Evolutionary conservation across 2,113 vertebrate species (phyloP), one percentile per base, ranked within the genome.

Genomic region (Panthera uncia): DNA sequence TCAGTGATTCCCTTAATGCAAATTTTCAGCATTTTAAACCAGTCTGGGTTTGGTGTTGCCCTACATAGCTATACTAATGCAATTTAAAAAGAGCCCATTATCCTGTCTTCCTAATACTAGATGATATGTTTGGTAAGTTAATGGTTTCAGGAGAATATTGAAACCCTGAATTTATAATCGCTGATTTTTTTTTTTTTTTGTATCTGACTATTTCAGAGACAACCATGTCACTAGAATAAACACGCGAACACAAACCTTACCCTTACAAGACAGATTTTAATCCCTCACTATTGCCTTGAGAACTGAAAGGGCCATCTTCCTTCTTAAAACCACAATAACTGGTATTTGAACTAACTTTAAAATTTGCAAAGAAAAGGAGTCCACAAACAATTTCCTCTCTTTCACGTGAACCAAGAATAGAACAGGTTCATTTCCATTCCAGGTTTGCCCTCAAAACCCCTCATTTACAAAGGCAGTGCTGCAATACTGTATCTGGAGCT

Each of bases 241-340:
- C 55, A 29, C 0, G 36, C 61, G 52, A 52, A 89, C 2, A 71
- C 36, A 61, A 45, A 66, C 38, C 61, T 96, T 29, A 33, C 45
- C 29, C 29, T 91, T 66, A 15, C 25, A 66, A 83, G 86, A 71
- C 29, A 89, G 41, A 74, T 41, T 90, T 95, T 74, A 74, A 66
- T 83, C 48, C 41, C 29, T 0, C 8, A 48, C 19, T 61, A 1
- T 16, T 78, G 8, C 29, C 27, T n/a, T 31, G 14, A 71, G 27
- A 61, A 74, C 5, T 12, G 41, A 80, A 94, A 89, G 29, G n/a
- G 52, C n/a, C 12, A 5, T 41, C n/a, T 81, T 88, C 45, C 83
- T 95, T 91, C 48, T 93, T 65, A 65, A 94, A 97, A 45, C 81
- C 55, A 71, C 65, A 81, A 41, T 73, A 71, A 66, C 71, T 96